phyloP scores from a whole-genome alignment of 2,888 invertebrate genomes.

The Alsophila aescularia region DNA sequence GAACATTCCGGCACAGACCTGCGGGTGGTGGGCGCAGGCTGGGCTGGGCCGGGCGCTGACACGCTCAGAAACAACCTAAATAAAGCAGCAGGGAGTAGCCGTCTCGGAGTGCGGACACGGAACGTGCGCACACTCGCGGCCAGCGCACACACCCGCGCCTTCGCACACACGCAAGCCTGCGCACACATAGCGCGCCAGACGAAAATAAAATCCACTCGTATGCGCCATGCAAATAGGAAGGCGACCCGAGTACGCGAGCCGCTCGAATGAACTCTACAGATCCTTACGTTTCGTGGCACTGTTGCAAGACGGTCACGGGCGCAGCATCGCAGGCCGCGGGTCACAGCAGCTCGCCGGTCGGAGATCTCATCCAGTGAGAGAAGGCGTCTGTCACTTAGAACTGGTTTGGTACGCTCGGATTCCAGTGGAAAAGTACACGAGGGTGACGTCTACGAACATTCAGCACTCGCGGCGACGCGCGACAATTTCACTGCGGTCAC shows the following conservation, averaged over 20 bases:
- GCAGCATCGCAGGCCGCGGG: constrained; percentile 80
- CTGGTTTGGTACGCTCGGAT: constrained; percentile 69
- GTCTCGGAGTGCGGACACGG: constrained; percentile 66
- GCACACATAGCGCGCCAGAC: constrained; percentile 76
- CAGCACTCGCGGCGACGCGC: constrained; percentile 76
- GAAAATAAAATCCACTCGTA: constrained; percentile 84
- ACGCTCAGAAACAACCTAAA: constrained; percentile 77
- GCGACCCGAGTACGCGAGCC: constrained; percentile 69
- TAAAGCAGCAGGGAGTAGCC: constrained; percentile 79
- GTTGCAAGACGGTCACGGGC: constrained; percentile 81
- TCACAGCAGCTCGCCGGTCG: constrained; percentile 66
- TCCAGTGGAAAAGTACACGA: constrained; percentile 77
- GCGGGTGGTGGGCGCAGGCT: constrained; percentile 41
- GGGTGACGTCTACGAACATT: constrained; percentile 73
- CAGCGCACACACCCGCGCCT: constrained; percentile 52
- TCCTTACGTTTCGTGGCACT: constrained; percentile 84
- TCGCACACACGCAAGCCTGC: constrained; percentile 60
- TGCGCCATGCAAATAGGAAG: constrained; percentile 84
- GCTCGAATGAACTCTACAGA: constrained; percentile 73
- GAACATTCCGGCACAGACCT: constrained; percentile 42
- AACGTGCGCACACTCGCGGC: constrained; percentile 58
- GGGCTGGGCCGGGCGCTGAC: constrained; percentile 51
- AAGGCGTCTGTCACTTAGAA: constrained; percentile 68
- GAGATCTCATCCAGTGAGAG: constrained; percentile 70
- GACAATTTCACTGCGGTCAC: constrained; percentile 71